Evolutionary conservation across 2,797 vertebrate genomes (phyloP), one percentile per base, ranked within the genome.

Genomic region (Emys orbicularis): DNA sequence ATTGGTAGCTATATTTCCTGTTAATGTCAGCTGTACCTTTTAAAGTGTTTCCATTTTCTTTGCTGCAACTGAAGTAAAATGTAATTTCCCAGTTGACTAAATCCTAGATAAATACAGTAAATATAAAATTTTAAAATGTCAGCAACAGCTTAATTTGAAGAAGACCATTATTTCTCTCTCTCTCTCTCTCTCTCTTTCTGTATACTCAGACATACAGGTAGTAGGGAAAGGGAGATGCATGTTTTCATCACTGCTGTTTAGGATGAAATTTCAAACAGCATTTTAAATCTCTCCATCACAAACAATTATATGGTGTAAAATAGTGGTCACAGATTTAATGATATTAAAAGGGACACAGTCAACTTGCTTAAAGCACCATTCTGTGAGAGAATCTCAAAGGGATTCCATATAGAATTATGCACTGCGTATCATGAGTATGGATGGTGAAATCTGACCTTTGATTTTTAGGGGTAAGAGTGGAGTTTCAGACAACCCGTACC

Each of bases 121-220:
- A 96, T 95, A 86, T 84, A 96, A 86, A 95, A 94, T 90, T 77
- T 37, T 93, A 91, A 95, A 97, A 97, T 97, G 95, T 95, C 96
- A 97, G 95, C 93, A 93, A 96, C 89, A 95, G 79, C 94, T 95
- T 94, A 15, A 52, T 94, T 93, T 91, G 77, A 94, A 90, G 89
- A 84, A 79, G 44, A 44, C 79, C 31, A 34, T 82, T 95, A 95
- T 94, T 19, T 80, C 82, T 94, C 8, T 90, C 88, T 94, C 95
- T 95, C 16, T 80, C 80, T 94, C n/a, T 87, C 53, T 74, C 8
- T 88, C 88, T 93, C 34, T 34, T 13, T 37, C 61, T 16, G 31
- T 68, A n/a, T 37, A 68, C 68, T 41, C 19, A 41, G 9, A 57
- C 77, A 89, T 53, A 47, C 34, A 77, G 47, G 25, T 61, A 84